Evolutionary conservation across 1,140 invertebrate genomes (phyloP).

Genomic region (Aphelenchoides besseyi): DNA sequence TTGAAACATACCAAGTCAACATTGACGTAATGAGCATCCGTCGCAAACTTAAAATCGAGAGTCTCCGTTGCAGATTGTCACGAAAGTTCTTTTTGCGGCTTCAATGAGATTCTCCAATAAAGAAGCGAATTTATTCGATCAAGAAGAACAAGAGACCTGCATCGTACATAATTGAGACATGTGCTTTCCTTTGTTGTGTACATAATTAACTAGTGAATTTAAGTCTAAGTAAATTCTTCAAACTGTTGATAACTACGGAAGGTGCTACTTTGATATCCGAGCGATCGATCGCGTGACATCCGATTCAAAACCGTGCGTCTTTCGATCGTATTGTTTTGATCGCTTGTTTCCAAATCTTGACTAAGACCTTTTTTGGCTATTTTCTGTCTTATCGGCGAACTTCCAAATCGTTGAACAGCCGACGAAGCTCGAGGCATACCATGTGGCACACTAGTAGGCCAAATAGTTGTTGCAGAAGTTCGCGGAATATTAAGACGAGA

Average conservation of each 20-base stretch:
- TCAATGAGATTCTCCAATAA: too few relatives aligned
- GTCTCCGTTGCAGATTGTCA: too few relatives aligned
- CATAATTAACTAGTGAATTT: too few relatives aligned
- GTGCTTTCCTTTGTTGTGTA: too few relatives aligned
- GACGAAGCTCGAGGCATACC: slow-evolving; percentile 25
- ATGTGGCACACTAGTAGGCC: slow-evolving; percentile 32
- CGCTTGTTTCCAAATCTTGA: slow-evolving; percentile 33
- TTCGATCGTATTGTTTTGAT: slow-evolving; percentile 27
- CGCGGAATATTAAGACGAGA: not conserved
- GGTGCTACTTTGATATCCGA: slow-evolving; percentile 41
- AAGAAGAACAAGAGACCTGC: too few relatives aligned
- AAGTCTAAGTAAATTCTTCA: slow-evolving; percentile 30
- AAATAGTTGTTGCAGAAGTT: slow-evolving; percentile 18
- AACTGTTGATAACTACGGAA: slow-evolving; percentile 43
- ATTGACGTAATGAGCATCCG: too few relatives aligned
- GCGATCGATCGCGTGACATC: slow-evolving; percentile 47
- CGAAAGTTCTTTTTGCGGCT: too few relatives aligned
- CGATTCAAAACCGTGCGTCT: slow-evolving; percentile 34
- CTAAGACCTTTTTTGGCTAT: slow-evolving; percentile 46
- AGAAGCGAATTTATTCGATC: too few relatives aligned
- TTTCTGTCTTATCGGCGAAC: slow-evolving; percentile 24
- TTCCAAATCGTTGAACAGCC: slow-evolving; percentile 29
- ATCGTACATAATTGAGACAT: too few relatives aligned
- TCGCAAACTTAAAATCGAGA: too few relatives aligned
- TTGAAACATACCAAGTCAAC: too few relatives aligned